These are phyloP conservation scores for Tanypteryx hageni DNA, from an alignment of 2,888 invertebrate genomes.

Conservation along the genomic window DNA sequence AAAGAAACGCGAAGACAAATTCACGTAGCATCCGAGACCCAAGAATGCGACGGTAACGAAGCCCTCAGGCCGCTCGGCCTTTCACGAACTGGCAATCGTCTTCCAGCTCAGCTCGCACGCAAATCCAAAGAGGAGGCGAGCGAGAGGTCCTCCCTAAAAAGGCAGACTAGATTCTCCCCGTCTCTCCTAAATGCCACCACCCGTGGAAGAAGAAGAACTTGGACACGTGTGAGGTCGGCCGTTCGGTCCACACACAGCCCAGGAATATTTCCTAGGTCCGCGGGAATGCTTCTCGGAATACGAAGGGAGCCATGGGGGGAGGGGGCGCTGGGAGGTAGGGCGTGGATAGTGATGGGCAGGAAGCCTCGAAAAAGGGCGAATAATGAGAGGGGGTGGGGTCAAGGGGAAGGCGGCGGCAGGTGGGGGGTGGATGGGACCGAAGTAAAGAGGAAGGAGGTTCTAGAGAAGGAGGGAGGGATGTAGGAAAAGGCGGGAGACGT, in stretches of 20 bases:
- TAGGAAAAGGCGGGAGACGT: background rate
- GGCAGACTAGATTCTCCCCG: background rate
- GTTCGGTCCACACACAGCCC: background rate
- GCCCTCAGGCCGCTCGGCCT: background rate
- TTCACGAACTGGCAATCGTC: background rate
- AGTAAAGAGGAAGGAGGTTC: background rate
- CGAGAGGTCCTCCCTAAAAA: background rate
- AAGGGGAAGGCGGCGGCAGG: background rate
- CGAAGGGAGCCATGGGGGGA: no score
- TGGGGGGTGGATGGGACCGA: background rate
- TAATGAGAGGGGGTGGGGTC: background rate
- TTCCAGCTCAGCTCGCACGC: background rate
- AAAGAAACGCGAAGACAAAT: no score
- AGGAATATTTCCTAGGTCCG: background rate
- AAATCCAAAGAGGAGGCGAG: background rate
- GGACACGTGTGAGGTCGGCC: constrained; percentile 10
- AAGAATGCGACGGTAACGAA: no score
- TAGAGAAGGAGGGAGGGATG: background rate
- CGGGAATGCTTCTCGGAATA: background rate
- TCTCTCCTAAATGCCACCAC: background rate
- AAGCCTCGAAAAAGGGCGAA: constrained; percentile 28
- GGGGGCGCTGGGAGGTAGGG: background rate
- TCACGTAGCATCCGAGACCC: no score
- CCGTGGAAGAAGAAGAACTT: background rate
- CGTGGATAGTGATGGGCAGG: constrained; percentile 23